phyloP scores from a whole-genome alignment of 2,797 vertebrate species.

The Chelidonichthys spinosus region DNA sequence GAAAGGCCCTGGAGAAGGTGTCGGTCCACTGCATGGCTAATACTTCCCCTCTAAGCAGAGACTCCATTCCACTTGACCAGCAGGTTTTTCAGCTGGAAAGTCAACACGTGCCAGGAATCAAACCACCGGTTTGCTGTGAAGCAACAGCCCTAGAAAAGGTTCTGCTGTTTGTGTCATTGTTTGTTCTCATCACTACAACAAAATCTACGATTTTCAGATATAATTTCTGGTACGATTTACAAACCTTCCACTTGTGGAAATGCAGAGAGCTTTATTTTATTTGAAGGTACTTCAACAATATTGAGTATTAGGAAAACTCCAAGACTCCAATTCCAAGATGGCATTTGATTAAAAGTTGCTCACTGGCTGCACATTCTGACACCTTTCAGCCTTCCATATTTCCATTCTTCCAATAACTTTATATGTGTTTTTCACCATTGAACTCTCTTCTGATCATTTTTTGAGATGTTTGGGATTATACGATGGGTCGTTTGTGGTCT shows the following conservation, averaged over 20 bases:
- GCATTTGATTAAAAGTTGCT: neutral
- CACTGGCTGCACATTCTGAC: neutral
- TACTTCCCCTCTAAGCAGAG: constrained; percentile 16
- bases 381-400: neutral
- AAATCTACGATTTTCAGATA: constrained; percentile 14
- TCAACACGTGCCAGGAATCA: constrained; percentile 48
- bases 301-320: neutral
- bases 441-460: neutral
- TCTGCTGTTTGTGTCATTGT: constrained; percentile 47
- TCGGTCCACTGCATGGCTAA: constrained; percentile 13
- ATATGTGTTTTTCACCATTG: too few species aligned
- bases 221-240: constrained; percentile 1
- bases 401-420: too few species aligned
- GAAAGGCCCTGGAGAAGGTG: constrained; percentile 20
- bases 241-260: neutral
- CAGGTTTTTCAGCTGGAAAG: constrained; percentile 51
- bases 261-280: neutral
- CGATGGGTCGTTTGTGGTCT: too few species aligned
- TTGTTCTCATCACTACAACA: constrained; percentile 58
- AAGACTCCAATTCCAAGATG: neutral
- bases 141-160: constrained; percentile 26
- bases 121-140: constrained; percentile 43
- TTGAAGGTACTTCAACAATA: neutral
- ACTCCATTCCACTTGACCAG: constrained; percentile 49
- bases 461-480: too few species aligned